phyloP scores from a whole-genome alignment of 2,888 invertebrate species.

The Cheilosia grossa region DNA sequence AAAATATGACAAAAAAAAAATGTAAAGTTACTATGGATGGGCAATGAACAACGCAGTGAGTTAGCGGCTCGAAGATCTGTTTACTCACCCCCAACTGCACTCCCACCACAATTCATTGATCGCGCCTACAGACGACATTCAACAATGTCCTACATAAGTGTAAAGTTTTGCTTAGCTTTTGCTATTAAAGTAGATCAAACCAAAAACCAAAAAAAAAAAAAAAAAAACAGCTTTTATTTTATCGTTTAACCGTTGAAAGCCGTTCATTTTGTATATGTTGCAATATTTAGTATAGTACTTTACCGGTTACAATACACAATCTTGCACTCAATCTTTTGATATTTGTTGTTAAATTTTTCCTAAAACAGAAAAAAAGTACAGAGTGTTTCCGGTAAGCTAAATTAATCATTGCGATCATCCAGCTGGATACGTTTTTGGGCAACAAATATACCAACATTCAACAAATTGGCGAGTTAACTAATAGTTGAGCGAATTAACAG shows the following conservation, averaged over 20 bases:
- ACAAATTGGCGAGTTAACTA: too few species aligned
- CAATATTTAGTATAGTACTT: constrained; percentile 34
- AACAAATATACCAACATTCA: too few species aligned
- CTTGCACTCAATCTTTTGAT: constrained; percentile 41
- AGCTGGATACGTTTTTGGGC: too few species aligned
- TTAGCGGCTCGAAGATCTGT: constrained; percentile 78
- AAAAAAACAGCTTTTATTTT: constrained; percentile 11
- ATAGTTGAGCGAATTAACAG: too few species aligned
- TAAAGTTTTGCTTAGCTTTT: constrained; percentile 78
- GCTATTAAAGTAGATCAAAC: constrained; percentile 19
- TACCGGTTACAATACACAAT: constrained; percentile 23
- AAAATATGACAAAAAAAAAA: constrained; percentile 26
- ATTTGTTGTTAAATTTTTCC: constrained; percentile 28
- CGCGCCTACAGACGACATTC: constrained; percentile 81
- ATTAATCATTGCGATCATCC: too few species aligned
- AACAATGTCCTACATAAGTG: constrained; percentile 82
- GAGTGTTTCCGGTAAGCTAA: background rate
- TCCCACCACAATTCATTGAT: constrained; percentile 78
- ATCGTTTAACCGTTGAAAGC: constrained; percentile 13
- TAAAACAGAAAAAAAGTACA: constrained; percentile 13
- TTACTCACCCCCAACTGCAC: constrained; percentile 81
- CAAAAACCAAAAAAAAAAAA: constrained; percentile 1
- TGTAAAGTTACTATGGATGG: constrained; percentile 81
- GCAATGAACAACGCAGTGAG: constrained; percentile 78
- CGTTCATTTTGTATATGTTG: constrained; percentile 20